Evolutionary conservation across 2,113 vertebrate species (phyloP), one percentile per base, ranked within the genome.

Genomic region (Serranochromis macrocephalus): DNA sequence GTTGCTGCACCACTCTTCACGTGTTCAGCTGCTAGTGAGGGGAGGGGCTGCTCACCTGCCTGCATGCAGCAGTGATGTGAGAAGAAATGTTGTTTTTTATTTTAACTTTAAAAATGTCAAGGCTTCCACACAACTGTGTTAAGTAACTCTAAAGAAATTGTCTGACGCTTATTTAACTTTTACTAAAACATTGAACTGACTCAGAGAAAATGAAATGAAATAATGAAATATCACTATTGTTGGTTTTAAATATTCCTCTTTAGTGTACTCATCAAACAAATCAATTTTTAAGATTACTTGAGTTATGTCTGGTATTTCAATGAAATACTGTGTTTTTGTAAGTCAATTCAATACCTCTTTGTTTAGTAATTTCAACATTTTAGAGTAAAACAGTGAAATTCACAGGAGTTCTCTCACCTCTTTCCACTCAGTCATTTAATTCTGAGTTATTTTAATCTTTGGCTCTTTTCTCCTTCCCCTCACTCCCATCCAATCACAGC

Each of bases 401-500:
- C 19, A 40, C 7, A 40, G 19, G 63, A 68, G 63, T 38, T 38
- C 33, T 38, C 61, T 38, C 19, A 8, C 33, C 17, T n/a, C 19
- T 66, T 68, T 38, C 11, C 11, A 68, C 11, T 68, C 19, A 38
- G 10, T 66, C 3, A 66, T 66, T 38, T 66, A 4, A 66, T 66
- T 66, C 19, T 21, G 4, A 21, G 10, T 5, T 66, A 38, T 68
- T 38, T 38, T 68, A 38, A 68, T 21, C 61, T 38, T 38, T 68
- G 61, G 6, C 61, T 66, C 31, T 66, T 66, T 63, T 63, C 58
- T 66, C 0, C 31, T 36, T 36, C 31, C 6, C 31, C 17, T 12
- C 17, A n/a, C 58, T 63, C 31, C 4, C 31, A n/a, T 1, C 17
- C 17, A 3, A 0, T 66, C 17, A 1, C 31, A 7, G 61, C 31